phyloP scores from a whole-genome alignment of 1,140 invertebrate genomes.

The Campoletis sonorensis region DNA sequence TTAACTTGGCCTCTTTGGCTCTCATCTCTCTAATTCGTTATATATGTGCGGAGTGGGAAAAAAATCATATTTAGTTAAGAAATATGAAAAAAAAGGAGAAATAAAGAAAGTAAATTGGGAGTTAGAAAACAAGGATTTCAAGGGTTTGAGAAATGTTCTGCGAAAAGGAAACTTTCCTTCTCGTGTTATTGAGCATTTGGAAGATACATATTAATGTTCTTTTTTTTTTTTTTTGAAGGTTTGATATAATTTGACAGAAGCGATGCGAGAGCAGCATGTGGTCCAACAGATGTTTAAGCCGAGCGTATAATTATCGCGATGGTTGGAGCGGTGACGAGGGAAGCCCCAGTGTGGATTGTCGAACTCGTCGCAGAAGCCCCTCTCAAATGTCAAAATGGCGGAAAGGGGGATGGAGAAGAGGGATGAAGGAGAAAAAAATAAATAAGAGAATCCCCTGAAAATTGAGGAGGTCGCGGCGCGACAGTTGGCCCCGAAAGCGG shows the following conservation, averaged over 20 bases:
- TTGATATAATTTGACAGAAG: background rate
- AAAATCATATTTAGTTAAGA: no score
- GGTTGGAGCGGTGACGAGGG: background rate
- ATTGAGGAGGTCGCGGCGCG: no score
- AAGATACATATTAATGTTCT: no score
- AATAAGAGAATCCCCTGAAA: background rate
- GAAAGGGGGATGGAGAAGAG: no score
- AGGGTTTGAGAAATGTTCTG: no score
- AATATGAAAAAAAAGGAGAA: background rate
- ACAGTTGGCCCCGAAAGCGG: no score
- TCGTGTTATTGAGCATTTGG: no score
- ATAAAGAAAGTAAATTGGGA: background rate
- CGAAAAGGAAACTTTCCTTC: no score
- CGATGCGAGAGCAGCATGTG: background rate
- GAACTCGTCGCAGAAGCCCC: background rate
- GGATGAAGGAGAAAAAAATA: no score
- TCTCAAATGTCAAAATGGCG: background rate
- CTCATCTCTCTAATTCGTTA: background rate
- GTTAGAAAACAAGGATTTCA: no score
- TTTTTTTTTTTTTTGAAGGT: no score
- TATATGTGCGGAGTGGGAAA: no score
- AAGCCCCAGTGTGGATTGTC: background rate
- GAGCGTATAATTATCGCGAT: background rate
- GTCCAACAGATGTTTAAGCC: background rate
- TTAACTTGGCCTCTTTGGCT: constrained; percentile 48